phyloP scores from a whole-genome alignment of 2,113 vertebrate species.

The Pitta sordida region DNA sequence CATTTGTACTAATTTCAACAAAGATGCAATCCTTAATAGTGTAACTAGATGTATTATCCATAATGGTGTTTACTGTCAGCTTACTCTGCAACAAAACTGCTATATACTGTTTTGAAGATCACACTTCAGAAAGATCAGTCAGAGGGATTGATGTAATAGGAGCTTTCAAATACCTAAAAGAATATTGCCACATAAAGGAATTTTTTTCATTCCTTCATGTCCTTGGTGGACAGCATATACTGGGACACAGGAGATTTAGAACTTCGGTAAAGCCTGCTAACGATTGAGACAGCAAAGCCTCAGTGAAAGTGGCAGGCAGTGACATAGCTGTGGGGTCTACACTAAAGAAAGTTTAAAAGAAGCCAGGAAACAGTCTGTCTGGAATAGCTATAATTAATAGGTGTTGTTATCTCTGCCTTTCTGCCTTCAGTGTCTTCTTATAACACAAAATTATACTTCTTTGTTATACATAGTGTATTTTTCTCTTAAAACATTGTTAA shows the following conservation, averaged over 20 bases:
- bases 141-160: background rate
- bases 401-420: background rate
- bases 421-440: background rate
- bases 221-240: background rate
- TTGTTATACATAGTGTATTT: background rate
- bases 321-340: background rate
- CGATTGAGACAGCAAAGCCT: background rate
- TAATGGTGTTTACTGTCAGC: background rate
- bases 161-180: background rate
- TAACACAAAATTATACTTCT: background rate
- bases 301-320: background rate
- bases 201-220: background rate
- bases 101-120: background rate
- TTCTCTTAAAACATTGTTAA: background rate
- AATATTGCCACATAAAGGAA: background rate
- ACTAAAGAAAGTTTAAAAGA: background rate
- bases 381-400: background rate
- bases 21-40: background rate
- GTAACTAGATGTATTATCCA: background rate
- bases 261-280: background rate
- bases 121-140: background rate
- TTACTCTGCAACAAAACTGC: background rate
- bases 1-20: background rate
- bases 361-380: background rate
- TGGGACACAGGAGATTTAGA: background rate